Evolutionary conservation across 2,113 vertebrate species (phyloP), one percentile per base, ranked within the genome.

Genomic region (Pontoporia blainvillei): DNA sequence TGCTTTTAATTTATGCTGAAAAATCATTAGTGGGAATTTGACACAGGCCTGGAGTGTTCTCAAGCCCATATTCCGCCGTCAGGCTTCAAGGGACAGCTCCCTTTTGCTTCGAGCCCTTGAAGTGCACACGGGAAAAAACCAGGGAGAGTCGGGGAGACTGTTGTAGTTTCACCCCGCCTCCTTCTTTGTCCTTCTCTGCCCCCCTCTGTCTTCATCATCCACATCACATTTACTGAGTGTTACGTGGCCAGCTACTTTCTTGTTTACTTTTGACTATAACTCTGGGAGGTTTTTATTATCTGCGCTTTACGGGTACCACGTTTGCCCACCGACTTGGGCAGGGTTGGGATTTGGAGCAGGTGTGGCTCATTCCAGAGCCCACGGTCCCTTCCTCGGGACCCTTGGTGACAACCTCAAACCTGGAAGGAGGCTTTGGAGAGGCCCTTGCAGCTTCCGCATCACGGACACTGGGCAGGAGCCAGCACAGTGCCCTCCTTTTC

Each of bases 1-100:
- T 81, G 81, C 62, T 72, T 82, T 96, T 97, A 95, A 97, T 97
- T 97, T 86, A 95, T 91, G 84, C 95, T 64, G 75, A 94, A 85
- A 96, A 97, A 83, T 96, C 90, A 61, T 95, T 89, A 96, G 87
- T 41, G 36, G 82, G 52, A 39, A 91, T 61, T 66, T 93, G 91
- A 86, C 95, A 79, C 21, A 72, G 73, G 39, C 94, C 71, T 1
- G n/a, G 69, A 7, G 13, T 54, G 69, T 62, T 73, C 36, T 13
- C 14, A 57, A 71, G 49, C 91, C 27, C 25, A 31, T 36, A 34
- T 49, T 69, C 69, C 4, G 8, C 78, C 0, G 8, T 92, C 88
- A 67, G 79, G 13, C 95, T 95, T 71, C 62, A 39, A 85, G 86
- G 72, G 82, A 59, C 67, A 46, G 79, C 21, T 71, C 81, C 11